These are phyloP conservation scores for Eulacestoma nigropectus DNA, from an alignment of 2,113 vertebrate species.

Conservation along the genomic window DNA sequence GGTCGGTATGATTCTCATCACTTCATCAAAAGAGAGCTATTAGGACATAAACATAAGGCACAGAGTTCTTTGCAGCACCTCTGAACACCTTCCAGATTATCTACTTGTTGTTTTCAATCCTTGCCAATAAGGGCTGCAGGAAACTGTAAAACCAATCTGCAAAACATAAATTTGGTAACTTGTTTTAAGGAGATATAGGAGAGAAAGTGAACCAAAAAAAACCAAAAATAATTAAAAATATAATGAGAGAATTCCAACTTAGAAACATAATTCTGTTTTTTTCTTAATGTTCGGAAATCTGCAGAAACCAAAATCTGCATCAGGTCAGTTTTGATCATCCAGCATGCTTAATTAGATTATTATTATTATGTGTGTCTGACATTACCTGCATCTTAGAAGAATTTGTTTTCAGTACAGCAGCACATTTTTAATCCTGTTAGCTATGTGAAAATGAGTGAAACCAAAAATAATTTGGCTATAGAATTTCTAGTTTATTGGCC, in stretches of 20 bases:
- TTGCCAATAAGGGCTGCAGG: neutral
- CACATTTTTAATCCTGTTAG: neutral
- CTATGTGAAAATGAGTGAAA: neutral
- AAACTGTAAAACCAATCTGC: neutral
- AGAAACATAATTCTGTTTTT: neutral
- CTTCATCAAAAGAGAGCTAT: neutral
- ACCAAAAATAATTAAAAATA: neutral
- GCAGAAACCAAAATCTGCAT: neutral
- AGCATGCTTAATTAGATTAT: neutral
- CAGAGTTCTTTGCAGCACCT: neutral
- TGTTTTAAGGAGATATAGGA: neutral
- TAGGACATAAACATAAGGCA: neutral
- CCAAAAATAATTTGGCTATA: neutral
- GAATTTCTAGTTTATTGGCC: neutral
- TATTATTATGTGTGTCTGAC: neutral
- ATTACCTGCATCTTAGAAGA: neutral
- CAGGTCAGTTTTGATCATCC: neutral
- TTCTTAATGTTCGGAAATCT: neutral
- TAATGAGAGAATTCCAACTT: neutral
- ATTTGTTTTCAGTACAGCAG: neutral
- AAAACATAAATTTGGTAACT: neutral
- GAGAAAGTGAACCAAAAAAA: neutral
- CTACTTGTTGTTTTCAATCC: neutral
- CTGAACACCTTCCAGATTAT: neutral
- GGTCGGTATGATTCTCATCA: neutral